A percentile compares a stretch with the other conserved stretches of the same genome.
Evolutionary conservation across 2,888 invertebrate species (phyloP).

Genomic region (Erpobdella octoculata): DNA sequence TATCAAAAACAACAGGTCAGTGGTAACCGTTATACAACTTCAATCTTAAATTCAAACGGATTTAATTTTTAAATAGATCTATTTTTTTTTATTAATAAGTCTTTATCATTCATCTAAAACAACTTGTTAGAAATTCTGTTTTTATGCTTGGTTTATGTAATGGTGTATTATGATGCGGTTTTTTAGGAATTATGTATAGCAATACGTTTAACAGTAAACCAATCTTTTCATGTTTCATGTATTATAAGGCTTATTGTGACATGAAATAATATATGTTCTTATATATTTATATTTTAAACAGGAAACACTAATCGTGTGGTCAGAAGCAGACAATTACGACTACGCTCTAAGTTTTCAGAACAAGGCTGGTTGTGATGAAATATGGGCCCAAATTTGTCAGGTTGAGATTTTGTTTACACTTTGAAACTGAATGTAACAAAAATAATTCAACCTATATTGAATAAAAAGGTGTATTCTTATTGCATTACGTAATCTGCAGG

Average conservation of each 20-base stretch:
- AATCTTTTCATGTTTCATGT: no score
- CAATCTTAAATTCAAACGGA: no score
- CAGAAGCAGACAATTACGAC: conserved; percentile 97
- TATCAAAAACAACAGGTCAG: conserved; percentile 93
- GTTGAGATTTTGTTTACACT: conserved; percentile 53
- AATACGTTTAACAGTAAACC: no score
- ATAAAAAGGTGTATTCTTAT: neutral
- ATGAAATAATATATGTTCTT: no score
- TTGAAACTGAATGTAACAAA: neutral
- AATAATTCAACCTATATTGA: neutral
- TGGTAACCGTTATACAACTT: neutral
- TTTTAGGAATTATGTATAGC: no score
- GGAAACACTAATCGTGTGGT: conserved; percentile 99
- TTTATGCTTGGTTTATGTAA: no score
- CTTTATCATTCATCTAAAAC: no score
- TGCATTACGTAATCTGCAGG: conserved; percentile 55
- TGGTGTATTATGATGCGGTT: no score
- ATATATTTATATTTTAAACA: conserved; percentile 49
- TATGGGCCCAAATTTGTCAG: conserved; percentile 99
- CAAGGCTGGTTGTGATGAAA: conserved; percentile 98
- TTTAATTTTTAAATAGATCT: no score
- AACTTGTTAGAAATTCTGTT: no score
- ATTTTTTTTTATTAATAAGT: no score
- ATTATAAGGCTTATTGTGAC: no score
- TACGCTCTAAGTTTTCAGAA: conserved; percentile 99